Conservation (phyloP, 2,797 vertebrate genomes). For the Valencia hispanica region DNA sequence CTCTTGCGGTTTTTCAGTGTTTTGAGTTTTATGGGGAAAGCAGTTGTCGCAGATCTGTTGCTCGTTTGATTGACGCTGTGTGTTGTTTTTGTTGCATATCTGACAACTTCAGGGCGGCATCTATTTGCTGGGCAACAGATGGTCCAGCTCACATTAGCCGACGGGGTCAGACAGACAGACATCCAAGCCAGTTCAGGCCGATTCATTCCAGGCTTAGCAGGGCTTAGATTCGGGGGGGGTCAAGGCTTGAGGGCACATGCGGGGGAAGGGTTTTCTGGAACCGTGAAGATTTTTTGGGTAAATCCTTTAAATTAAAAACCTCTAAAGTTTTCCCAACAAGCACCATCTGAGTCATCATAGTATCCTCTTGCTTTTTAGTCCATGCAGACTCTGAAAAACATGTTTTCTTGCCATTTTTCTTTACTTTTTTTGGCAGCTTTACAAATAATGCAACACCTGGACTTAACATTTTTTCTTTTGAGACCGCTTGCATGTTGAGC, state of each 20-base stretch:
- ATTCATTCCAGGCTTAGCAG: constrained; percentile 72
- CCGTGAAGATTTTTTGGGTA: constrained; percentile 24
- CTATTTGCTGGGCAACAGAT: constrained; percentile 67
- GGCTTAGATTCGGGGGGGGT: constrained; percentile 62
- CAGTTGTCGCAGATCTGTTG: constrained; percentile 9
- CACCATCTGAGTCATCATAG: constrained; percentile 44
- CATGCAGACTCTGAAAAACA: not conserved
- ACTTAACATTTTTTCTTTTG: constrained; percentile 25
- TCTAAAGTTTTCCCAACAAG: constrained; percentile 45
- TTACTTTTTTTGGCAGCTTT: not conserved
- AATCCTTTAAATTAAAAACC: constrained; percentile 40
- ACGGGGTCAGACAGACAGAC: constrained; percentile 73
- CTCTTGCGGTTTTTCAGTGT: constrained; percentile 1
- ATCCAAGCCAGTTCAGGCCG: constrained; percentile 66
- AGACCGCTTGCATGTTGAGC: constrained; percentile 36
- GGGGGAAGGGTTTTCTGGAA: constrained; percentile 15
- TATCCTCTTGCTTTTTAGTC: constrained; percentile 40
- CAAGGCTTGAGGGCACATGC: constrained; percentile 31
- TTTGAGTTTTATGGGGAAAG: not conserved
- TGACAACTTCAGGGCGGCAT: constrained; percentile 40
- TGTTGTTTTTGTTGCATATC: constrained; percentile 57
- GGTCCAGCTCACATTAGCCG: constrained; percentile 67
- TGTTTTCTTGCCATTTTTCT: not conserved
- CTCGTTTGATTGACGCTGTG: constrained; percentile 1
- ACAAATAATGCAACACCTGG: constrained; percentile 16